Evolutionary conservation across 2,113 vertebrate genomes (phyloP), one percentile per base, ranked within the genome.

Genomic region (Sclerurus mexicanus): DNA sequence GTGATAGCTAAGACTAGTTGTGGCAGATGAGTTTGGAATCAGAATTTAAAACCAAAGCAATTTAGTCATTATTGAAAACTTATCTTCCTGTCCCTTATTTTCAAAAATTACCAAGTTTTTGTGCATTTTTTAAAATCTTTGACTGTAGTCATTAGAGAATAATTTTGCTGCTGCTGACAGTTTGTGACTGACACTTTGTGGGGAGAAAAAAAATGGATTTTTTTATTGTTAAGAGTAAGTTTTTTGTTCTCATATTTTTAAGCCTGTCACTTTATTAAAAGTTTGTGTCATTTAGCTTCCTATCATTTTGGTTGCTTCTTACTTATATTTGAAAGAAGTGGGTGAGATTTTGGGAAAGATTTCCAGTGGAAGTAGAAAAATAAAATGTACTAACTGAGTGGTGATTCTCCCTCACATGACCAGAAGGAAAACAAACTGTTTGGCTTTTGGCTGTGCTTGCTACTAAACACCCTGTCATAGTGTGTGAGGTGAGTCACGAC

Each of bases 401-500:
- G 85, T 96, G 91, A 95, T 92, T 95, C 90, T 94, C 83, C 80
- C 95, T 97, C 98, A 97, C 95, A 96, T 94, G 95, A 97, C 95
- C 64, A 87, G 67, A 76, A 82, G 91, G 39, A 82, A 96, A 94
- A 79, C 85, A 82, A 75, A 71, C 67, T 92, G 85, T 91, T 87
- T 91, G 96, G 89, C 91, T 92, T 89, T 96, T 87, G 92, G 80
- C 95, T 50, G 81, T n/a, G 47, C 96, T 84, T 78, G 93, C 93
- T 87, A 47, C 88, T 92, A 89, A 93, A 93, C 93, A 91, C 96
- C 97, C 93, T 95, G 98, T 98, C 98, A 97, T 95, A 81, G 96
- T 94, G 58, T 89, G 72, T 81, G 98, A 98, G 99, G 98, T 98
- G 98, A 98, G 97, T 98, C 98, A 98, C 96, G 98, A 98, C 98